These are phyloP conservation scores for Clupea harengus DNA, from an alignment of 2,113 vertebrate species.

Conservation along the genomic window DNA sequence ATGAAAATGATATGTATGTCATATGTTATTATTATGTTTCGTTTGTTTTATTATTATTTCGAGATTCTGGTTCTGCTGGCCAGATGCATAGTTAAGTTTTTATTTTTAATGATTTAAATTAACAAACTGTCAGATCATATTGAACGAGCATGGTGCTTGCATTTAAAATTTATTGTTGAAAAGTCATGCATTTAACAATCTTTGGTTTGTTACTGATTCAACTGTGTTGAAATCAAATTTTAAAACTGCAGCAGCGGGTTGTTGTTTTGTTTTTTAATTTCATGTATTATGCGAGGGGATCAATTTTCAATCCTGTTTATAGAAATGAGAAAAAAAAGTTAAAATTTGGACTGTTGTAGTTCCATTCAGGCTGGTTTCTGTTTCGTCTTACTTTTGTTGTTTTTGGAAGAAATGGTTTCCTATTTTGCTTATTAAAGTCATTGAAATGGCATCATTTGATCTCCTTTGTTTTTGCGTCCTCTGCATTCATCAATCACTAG, in stretches of 20 bases:
- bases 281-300: slow-evolving; percentile 94
- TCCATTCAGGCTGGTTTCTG: slow-evolving; percentile 99
- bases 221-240: slow-evolving; percentile 99
- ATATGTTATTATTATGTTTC: slow-evolving; percentile 56
- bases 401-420: slow-evolving; percentile 94
- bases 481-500: background rate
- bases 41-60: slow-evolving; percentile 85
- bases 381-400: slow-evolving; percentile 88
- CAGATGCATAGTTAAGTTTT: slow-evolving; percentile 97
- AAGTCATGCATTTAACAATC: slow-evolving; percentile 95
- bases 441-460: slow-evolving; percentile 90
- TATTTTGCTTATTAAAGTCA: slow-evolving; percentile 99
- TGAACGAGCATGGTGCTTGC: slow-evolving; percentile 99
- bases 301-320: slow-evolving; percentile 99
- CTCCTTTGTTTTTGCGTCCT: slow-evolving; percentile 57
- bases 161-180: slow-evolving; percentile 95
- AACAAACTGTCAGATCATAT: slow-evolving; percentile 94
- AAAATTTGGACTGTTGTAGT: slow-evolving; percentile 97
- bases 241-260: slow-evolving; percentile 88
- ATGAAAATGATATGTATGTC: slow-evolving; percentile 82
- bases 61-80: slow-evolving; percentile 98
- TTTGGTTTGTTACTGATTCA: slow-evolving; percentile 96
- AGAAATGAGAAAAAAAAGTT: slow-evolving; percentile 88
- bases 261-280: slow-evolving; percentile 93
- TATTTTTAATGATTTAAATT: slow-evolving; percentile 99